These are phyloP conservation scores for Balearica regulorum DNA, from an alignment of 2,797 vertebrate genomes.

Conservation along the genomic window DNA sequence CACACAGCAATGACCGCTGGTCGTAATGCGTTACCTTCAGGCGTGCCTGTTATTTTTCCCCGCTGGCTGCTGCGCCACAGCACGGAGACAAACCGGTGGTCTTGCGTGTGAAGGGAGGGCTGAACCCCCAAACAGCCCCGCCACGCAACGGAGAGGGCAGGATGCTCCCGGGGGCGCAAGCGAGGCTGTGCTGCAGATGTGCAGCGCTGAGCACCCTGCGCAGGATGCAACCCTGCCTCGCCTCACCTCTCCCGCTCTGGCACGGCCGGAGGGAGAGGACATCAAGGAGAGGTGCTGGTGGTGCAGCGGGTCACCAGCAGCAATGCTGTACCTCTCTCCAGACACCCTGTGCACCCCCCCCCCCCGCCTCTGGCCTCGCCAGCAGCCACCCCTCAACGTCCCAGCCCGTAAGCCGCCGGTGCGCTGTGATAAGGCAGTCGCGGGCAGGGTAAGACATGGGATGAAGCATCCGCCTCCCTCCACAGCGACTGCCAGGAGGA, in stretches of 20 bases:
- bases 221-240: neutral
- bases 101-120: fast-evolving
- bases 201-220: neutral
- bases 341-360: neutral
- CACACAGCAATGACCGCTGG: neutral
- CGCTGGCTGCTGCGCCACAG: neutral
- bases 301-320: neutral
- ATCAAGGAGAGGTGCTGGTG: neutral
- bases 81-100: neutral
- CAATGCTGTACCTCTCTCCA: neutral
- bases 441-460: neutral
- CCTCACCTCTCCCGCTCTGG: fast-evolving
- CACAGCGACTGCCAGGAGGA: neutral
- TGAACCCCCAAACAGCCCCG: neutral
- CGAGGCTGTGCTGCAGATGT: fast-evolving
- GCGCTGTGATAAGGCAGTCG: neutral
- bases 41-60: neutral
- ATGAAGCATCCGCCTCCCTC: neutral
- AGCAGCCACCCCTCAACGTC: neutral
- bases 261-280: too few species aligned
- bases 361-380: neutral
- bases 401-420: neutral
- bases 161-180: neutral
- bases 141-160: neutral
- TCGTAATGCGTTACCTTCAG: neutral